phyloP scores from a whole-genome alignment of 2,888 invertebrate species.

The Lamproptera curius region DNA sequence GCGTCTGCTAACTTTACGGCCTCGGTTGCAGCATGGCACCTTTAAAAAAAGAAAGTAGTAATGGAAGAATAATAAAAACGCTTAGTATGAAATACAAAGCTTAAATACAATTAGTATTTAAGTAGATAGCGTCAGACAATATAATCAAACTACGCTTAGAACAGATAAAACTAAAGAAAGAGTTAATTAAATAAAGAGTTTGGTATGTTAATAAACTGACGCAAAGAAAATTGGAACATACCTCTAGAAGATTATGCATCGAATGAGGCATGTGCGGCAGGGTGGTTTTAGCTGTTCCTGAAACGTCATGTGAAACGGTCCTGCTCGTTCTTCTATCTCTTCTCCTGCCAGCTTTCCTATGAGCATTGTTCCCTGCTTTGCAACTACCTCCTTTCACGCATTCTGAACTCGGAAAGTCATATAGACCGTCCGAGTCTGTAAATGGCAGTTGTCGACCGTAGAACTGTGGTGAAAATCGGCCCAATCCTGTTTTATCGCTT shows the following conservation, averaged over 20 bases:
- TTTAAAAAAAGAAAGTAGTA: constrained; percentile 22
- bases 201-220: too few species aligned
- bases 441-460: constrained; percentile 84
- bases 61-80: too few species aligned
- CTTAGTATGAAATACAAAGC: too few species aligned
- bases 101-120: too few species aligned
- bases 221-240: too few species aligned
- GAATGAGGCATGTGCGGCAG: constrained; percentile 74
- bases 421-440: constrained; percentile 88
- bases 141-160: too few species aligned
- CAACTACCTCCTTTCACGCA: constrained; percentile 77
- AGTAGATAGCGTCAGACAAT: too few species aligned
- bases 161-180: too few species aligned
- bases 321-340: constrained; percentile 80
- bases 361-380: constrained; percentile 64
- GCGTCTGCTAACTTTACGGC: constrained; percentile 56
- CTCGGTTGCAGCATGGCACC: constrained; percentile 63
- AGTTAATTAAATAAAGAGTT: too few species aligned
- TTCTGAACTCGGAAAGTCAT: constrained; percentile 89
- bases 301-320: constrained; percentile 60
- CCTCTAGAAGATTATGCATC: constrained; percentile 80
- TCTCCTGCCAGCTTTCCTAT: constrained; percentile 80
- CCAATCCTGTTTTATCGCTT: constrained; percentile 84
- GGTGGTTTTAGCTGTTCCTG: constrained; percentile 70
- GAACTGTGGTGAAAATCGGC: constrained; percentile 84